A percentile compares a stretch with the other conserved stretches of the same genome.
Conservation (phyloP, 2,113 vertebrate genomes). For the Pachypanchax playfairii region DNA sequence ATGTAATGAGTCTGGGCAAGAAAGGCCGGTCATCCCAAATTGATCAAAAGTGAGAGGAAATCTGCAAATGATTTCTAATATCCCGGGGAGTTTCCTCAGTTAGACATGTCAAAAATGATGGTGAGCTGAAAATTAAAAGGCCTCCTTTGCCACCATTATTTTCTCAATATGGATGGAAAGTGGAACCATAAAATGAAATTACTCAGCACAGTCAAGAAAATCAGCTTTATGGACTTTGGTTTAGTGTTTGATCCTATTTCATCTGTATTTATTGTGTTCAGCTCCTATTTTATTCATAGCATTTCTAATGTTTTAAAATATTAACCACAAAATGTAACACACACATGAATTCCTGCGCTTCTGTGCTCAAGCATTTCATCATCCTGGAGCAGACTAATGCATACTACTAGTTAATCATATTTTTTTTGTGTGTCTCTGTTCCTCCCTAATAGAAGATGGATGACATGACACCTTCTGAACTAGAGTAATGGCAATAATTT, state of each 20-base stretch:
- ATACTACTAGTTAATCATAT: conserved; percentile 55
- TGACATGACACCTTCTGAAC: conserved; percentile 53
- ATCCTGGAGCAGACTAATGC: conserved; percentile 31
- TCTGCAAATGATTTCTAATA: conserved; percentile 76
- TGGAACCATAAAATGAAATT: conserved; percentile 28
- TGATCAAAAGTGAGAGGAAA: conserved; percentile 68
- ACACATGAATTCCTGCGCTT: conserved; percentile 10
- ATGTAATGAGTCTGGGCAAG: conserved; percentile 60
- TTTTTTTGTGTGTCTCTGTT: conserved; percentile 21
- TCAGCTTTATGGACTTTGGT: conserved; percentile 16
- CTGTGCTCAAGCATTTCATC: conserved; percentile 33
- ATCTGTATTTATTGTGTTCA: conserved; percentile 10
- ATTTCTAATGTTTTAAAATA: not conserved
- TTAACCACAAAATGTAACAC: not conserved
- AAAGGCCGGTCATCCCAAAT: conserved; percentile 58
- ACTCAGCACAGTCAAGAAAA: conserved; percentile 21
- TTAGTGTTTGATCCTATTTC: conserved; percentile 21
- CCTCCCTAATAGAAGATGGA: conserved; percentile 26
- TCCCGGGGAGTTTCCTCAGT: conserved; percentile 74
- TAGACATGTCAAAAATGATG: conserved; percentile 70
- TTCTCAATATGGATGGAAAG: conserved; percentile 47
- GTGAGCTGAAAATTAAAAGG: conserved; percentile 76
- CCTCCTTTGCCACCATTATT: conserved; percentile 62
- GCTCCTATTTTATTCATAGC: not conserved
- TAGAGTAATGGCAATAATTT: conserved; percentile 28